Conservation (phyloP, 1,140 invertebrate species). For the Holotrichia oblita region DNA sequence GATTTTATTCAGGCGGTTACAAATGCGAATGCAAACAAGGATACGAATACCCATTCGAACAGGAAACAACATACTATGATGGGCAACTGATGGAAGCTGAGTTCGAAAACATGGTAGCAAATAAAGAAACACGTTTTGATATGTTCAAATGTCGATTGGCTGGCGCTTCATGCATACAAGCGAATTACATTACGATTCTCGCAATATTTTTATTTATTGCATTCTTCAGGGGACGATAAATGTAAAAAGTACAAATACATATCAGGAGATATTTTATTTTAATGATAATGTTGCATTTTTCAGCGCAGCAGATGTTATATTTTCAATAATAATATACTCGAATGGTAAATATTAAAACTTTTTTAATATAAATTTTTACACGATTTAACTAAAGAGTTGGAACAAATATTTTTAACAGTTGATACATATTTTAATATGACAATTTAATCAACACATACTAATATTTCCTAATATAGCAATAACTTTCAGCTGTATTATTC, state of each 20-base stretch:
- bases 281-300: not conserved
- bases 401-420: too few species aligned
- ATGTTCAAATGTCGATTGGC: conserved; percentile 93
- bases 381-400: too few species aligned
- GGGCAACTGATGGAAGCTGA: conserved; percentile 96
- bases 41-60: conserved; percentile 97
- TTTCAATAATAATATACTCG: too few species aligned
- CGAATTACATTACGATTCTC: conserved; percentile 47
- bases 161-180: conserved; percentile 66
- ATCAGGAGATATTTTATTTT: not conserved
- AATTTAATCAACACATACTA: too few species aligned
- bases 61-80: conserved; percentile 93
- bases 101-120: conserved; percentile 84
- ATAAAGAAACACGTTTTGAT: conserved; percentile 83
- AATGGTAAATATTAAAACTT: too few species aligned
- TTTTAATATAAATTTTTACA: too few species aligned
- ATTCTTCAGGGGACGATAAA: conserved; percentile 26
- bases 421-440: too few species aligned
- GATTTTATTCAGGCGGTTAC: conserved; percentile 93
- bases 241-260: not conserved
- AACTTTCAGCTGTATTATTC: too few species aligned
- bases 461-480: too few species aligned
- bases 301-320: too few species aligned
- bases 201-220: not conserved
- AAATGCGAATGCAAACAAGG: conserved; percentile 98